Evolutionary conservation across 2,113 vertebrate species (phyloP).

Genomic region (Gadus chalcogrammus): DNA sequence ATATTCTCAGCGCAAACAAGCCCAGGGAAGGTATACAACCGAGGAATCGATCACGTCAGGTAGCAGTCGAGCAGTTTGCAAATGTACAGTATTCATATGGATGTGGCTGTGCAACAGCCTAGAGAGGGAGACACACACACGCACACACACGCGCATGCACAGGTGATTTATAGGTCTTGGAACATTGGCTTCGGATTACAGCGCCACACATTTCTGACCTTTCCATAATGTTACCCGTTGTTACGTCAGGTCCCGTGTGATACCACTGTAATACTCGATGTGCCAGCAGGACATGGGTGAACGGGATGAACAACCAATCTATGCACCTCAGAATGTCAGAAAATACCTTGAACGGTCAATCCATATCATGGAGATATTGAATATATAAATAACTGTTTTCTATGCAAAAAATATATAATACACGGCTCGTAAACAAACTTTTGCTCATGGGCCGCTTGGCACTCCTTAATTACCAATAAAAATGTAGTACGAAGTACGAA

Average conservation of each 20-base stretch:
- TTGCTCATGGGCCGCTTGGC: no score
- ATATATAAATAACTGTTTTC: not conserved
- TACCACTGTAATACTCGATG: slow-evolving; percentile 34
- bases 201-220: slow-evolving; percentile 53
- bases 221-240: slow-evolving; percentile 49
- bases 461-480: no score
- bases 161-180: slow-evolving; percentile 60
- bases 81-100: slow-evolving; percentile 65
- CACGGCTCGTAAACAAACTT: not conserved
- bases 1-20: slow-evolving; percentile 57
- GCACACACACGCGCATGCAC: no score
- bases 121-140: slow-evolving; percentile 43
- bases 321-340: no score
- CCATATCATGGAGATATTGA: no score
- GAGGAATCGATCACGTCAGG: slow-evolving; percentile 59
- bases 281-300: slow-evolving; percentile 18
- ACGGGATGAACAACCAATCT: not conserved
- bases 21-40: slow-evolving; percentile 46
- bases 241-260: not conserved
- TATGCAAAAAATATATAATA: not conserved
- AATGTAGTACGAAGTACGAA: no score
- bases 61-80: slow-evolving; percentile 47
- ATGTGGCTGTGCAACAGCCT: slow-evolving; percentile 58
- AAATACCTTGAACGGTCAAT: no score
- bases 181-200: slow-evolving; percentile 54